phyloP scores from a whole-genome alignment of 2,113 vertebrate species.

The Sinocyclocheilus anophthalmus region DNA sequence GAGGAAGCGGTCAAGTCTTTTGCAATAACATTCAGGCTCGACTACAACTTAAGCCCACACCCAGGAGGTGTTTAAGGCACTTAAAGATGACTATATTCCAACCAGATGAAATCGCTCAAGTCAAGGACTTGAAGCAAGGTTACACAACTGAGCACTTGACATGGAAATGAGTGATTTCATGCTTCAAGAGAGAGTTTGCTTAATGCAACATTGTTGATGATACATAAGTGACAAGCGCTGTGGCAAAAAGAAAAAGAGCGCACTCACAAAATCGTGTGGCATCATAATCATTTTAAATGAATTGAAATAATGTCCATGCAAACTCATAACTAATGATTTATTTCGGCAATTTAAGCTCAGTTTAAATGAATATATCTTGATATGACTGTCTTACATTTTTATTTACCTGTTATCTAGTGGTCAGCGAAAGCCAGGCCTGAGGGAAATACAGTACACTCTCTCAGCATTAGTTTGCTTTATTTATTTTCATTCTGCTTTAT shows the following conservation, averaged over 20 bases:
- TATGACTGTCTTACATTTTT: neutral
- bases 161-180: neutral
- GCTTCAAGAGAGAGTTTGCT: neutral
- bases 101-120: neutral
- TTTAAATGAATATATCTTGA: neutral
- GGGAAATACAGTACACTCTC: no score
- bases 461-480: neutral
- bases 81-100: neutral
- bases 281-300: no score
- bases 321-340: neutral
- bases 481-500: neutral
- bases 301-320: no score
- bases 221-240: no score
- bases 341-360: neutral
- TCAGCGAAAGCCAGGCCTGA: no score
- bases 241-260: no score
- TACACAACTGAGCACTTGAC: neutral
- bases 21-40: neutral
- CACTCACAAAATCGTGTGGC: no score
- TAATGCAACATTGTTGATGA: neutral
- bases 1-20: constrained; percentile 27
- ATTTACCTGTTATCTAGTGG: neutral
- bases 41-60: neutral
- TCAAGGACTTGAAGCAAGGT: neutral
- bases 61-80: neutral